phyloP scores from a whole-genome alignment of 2,888 invertebrate genomes.

The Drosophila austrosaltans region DNA sequence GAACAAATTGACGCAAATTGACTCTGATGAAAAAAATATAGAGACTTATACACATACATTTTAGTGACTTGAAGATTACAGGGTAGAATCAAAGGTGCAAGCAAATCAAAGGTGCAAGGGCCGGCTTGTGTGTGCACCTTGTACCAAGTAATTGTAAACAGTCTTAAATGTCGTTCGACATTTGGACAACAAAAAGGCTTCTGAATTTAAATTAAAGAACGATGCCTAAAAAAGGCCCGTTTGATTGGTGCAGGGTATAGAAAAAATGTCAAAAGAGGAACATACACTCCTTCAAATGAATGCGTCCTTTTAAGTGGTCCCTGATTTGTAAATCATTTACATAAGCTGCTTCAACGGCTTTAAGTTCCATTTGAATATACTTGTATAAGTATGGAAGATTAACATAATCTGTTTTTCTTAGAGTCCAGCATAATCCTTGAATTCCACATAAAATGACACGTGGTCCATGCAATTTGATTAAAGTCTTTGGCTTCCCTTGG shows the following conservation, averaged over 20 bases:
- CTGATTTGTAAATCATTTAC: constrained; percentile 64
- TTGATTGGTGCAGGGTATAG: not conserved
- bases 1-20: too few species aligned
- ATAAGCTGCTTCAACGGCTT: constrained; percentile 65
- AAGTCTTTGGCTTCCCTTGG: constrained; percentile 15
- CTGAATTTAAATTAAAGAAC: too few species aligned
- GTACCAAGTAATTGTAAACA: too few species aligned
- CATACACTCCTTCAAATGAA: not conserved
- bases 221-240: too few species aligned
- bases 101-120: too few species aligned
- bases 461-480: constrained; percentile 32
- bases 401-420: constrained; percentile 36
- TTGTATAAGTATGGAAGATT: constrained; percentile 22
- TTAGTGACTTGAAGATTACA: too few species aligned
- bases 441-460: constrained; percentile 8
- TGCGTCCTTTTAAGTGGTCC: constrained; percentile 12
- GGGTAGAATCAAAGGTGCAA: too few species aligned
- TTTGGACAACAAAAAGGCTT: too few species aligned
- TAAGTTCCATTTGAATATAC: constrained; percentile 37
- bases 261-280: not conserved
- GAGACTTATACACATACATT: too few species aligned
- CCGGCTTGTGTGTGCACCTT: too few species aligned
- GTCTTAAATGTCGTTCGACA: too few species aligned
- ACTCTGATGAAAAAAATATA: too few species aligned
- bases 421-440: constrained; percentile 11